Base-by-base conservation (phyloP, 1,140 invertebrate genomes). In the Drosophila lowei region DNA sequence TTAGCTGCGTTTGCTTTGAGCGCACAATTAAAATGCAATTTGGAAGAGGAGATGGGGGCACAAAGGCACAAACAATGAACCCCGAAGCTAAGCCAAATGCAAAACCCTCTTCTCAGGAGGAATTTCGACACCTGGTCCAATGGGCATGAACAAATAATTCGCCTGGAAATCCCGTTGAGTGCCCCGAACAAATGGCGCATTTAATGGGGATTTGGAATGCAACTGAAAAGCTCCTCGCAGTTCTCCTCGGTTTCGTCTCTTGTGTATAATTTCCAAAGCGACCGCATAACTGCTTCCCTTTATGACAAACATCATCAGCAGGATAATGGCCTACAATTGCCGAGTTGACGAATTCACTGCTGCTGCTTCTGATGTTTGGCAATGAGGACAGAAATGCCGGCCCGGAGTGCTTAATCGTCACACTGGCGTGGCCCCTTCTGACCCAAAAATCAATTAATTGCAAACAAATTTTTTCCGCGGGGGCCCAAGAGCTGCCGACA, bases 21-120 rank as follows among this genome's bases (percentile, higher is more conserved):
- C 60, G 77, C 77, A 62, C 81, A 86, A 86, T 85, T 85, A 85
- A 86, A 85, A 86, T 86, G 73, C 73, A 80, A 85, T 85, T 81
- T 86, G 65, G 50, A 46, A 56, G 53, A 54, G 67, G 50, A 73
- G 75, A 56, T 53, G 41, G 62, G 63, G 48, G 21, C 58, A 79
- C 63, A 75, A 64, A 61, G 42, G 56, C 41, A 42, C 42, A 49
- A 60, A 61, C 74, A 79, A 76, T 54, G 34, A 68, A 66, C 50
- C 48, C 48, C 47, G n/a, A 41, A 55, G 52, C 23, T 16, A 30
- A 53, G 30, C 30, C 46, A 42, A 73, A 66, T 59, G 52, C 15
- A 67, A 60, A 59, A 59, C 23, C 55, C 28, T 9, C 15, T 16
- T 28, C 21, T 41, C 8, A 43, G 72, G 16, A 38, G 18, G 38